Percentiles rank a stretch among this genome's conserved stretches.
phyloP scores from a whole-genome alignment of 1,140 invertebrate species.

The Potamilus streckersoni region DNA sequence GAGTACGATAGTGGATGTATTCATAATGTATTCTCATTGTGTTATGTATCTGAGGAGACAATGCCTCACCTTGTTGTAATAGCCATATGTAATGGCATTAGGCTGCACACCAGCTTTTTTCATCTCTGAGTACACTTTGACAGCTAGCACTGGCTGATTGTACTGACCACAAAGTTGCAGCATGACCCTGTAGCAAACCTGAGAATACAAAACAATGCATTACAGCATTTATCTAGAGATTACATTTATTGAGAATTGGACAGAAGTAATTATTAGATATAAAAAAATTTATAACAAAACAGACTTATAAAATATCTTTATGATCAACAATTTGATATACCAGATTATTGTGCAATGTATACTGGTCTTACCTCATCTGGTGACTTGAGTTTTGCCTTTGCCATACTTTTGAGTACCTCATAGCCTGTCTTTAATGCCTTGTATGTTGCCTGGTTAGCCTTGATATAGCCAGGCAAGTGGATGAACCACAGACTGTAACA shows the following conservation, averaged over 20 bases:
- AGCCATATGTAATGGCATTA: constrained; percentile 98
- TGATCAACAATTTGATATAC: too few species aligned
- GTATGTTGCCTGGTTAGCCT: constrained; percentile 73
- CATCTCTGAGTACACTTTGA: constrained; percentile 95
- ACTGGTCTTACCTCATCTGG: constrained; percentile 84
- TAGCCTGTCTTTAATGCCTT: constrained; percentile 86
- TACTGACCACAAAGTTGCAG: constrained; percentile 98
- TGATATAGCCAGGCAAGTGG: constrained; percentile 85
- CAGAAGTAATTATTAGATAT: not conserved
- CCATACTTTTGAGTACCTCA: constrained; percentile 87
- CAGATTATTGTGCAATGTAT: too few species aligned
- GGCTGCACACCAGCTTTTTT: constrained; percentile 93
- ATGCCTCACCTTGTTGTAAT: constrained; percentile 74
- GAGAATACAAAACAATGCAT: constrained; percentile 38
- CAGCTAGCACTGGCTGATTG: constrained; percentile 92
- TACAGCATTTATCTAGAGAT: too few species aligned
- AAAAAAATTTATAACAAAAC: constrained; percentile 21
- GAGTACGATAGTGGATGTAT: too few species aligned
- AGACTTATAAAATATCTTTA: not conserved
- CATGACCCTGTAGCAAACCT: constrained; percentile 97
- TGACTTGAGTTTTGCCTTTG: constrained; percentile 81
- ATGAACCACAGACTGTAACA: constrained; percentile 93
- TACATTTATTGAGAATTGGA: not conserved
- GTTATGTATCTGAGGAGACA: not conserved
- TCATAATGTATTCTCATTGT: too few species aligned